Evolutionary conservation across 2,113 vertebrate species (phyloP), one percentile per base, ranked within the genome.

Genomic region (Heteronetta atricapilla): DNA sequence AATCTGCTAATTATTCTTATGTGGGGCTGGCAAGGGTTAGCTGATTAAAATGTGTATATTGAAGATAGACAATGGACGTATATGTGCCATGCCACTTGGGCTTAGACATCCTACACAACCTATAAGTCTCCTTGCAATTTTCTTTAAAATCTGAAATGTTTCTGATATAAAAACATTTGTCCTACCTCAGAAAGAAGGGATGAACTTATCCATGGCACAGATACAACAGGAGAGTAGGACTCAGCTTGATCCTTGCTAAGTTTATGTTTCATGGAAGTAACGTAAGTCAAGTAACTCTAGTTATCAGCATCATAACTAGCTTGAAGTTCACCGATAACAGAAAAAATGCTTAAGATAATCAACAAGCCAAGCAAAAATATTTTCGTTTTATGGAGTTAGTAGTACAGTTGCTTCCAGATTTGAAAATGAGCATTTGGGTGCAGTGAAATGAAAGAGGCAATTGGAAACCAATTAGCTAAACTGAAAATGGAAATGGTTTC

Each of bases 391-490:
- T 13, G 33, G 36, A 84, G 58, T 82, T 80, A 85, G 73, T 22
- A 67, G 70, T 44, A 44, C 70, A 56, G 55, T 67, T 82, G 50
- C 89, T 91, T 89, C 77, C 42, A 60, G 84, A 90, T 85, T 79
- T 88, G 87, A 92, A 96, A 94, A 93, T 77, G 78, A 95, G 87
- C 89, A 86, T 90, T 89, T 83, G 56, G 82, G 46, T 55, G 68
- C 62, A 90, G 31, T 67, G 89, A 93, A 87, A 94, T 86, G 66
- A 64, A 77, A 82, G 80, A 94, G 29, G 82, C 76, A 95, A 93
- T 22, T 94, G 70, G 82, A 93, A 97, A 90, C 42, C 77, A 93
- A 94, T 93, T 91, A 93, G 75, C 70, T 82, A 64, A 90, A 81
- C 76, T 75, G 82, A 86, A 94, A 94, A 92, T 74, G 58, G 73